Evolutionary conservation across 1,140 invertebrate genomes (phyloP).

Genomic region (Papilio dardanus): DNA sequence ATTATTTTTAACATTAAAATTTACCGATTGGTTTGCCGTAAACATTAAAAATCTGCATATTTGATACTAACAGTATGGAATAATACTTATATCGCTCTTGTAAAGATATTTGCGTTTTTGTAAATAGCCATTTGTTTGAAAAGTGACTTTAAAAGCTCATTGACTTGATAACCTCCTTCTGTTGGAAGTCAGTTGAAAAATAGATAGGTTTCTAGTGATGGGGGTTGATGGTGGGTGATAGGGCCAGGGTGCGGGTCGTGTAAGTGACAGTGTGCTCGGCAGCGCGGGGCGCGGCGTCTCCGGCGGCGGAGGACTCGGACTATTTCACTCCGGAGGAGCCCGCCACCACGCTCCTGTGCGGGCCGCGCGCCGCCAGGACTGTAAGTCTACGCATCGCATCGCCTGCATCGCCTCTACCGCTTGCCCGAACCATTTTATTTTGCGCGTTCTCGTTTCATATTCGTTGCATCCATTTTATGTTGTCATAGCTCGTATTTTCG

Average conservation of each 20-base stretch:
- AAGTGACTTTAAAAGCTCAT: no score
- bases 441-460: conserved; percentile 27
- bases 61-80: not conserved
- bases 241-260: not conserved
- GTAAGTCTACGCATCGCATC: conserved; percentile 52
- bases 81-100: not conserved
- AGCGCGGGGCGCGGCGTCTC: conserved; percentile 48
- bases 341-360: conserved; percentile 84
- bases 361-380: conserved; percentile 62
- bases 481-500: conserved; percentile 4
- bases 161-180: no score
- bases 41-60: not conserved
- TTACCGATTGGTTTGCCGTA: not conserved
- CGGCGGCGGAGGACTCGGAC: conserved; percentile 85
- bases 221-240: not conserved
- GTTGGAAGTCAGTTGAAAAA: no score
- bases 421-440: conserved; percentile 19
- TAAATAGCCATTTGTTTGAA: no score
- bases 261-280: conserved; percentile 39
- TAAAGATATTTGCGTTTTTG: not conserved
- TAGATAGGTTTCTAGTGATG: no score
- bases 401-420: not conserved
- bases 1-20: conserved; percentile 29
- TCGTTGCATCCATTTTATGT: conserved; percentile 31
- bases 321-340: conserved; percentile 89